phyloP scores from a whole-genome alignment of 2,888 invertebrate species.

The Caenorhabditis sp. region DNA sequence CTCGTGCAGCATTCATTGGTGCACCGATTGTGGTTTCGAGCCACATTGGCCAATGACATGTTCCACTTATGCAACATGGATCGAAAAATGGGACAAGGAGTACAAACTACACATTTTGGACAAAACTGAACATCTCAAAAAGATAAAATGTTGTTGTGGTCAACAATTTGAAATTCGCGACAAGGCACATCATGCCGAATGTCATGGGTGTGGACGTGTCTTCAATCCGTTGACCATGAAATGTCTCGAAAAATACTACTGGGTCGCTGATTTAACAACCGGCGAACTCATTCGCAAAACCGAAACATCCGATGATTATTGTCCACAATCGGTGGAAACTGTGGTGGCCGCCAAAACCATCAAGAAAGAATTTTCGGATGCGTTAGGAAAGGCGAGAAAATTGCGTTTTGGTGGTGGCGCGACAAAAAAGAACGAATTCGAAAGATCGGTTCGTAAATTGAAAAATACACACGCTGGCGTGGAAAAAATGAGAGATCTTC shows the following conservation, averaged over 20 bases:
- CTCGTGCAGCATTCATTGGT: slow-evolving; percentile 51
- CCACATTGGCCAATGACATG: slow-evolving; percentile 62
- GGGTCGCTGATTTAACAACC: slow-evolving; percentile 19
- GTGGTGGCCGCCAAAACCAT: slow-evolving; percentile 29
- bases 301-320: slow-evolving; percentile 9
- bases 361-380: slow-evolving; percentile 36
- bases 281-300: slow-evolving; percentile 12
- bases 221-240: slow-evolving; percentile 41
- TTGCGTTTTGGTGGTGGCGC: slow-evolving; percentile 15
- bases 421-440: slow-evolving; percentile 29
- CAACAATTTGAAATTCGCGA: slow-evolving; percentile 26
- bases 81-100: slow-evolving; percentile 47
- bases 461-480: slow-evolving; percentile 10
- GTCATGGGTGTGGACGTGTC: slow-evolving; percentile 36
- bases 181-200: slow-evolving; percentile 24
- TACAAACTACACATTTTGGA: slow-evolving; percentile 32
- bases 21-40: slow-evolving; percentile 44
- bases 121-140: slow-evolving; percentile 20
- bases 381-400: slow-evolving; percentile 34
- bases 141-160: slow-evolving; percentile 32
- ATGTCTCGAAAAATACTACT: slow-evolving; percentile 27
- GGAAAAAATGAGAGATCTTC: slow-evolving; percentile 27
- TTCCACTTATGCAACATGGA: slow-evolving; percentile 41
- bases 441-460: slow-evolving; percentile 35
- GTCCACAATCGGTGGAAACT: slow-evolving; percentile 17